Evolutionary conservation across 1,140 invertebrate species (phyloP).

Genomic region (Adoxophyes honmai): DNA sequence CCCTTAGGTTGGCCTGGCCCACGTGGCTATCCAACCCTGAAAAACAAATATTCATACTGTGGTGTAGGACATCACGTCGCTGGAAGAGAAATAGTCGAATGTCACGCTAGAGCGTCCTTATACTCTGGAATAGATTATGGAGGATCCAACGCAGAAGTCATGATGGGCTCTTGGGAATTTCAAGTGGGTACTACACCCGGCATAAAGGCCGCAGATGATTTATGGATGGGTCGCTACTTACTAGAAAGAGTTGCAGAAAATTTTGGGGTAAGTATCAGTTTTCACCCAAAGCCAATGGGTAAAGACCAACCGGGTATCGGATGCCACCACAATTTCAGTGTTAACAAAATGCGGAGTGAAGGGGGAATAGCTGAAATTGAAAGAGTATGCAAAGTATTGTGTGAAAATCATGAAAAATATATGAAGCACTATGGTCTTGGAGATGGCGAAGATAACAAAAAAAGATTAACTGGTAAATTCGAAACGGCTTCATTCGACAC

Average conservation of each 20-base stretch:
- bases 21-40: conserved; percentile 82
- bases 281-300: conserved; percentile 93
- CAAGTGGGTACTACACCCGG: conserved; percentile 90
- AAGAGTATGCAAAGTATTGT: conserved; percentile 88
- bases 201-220: conserved; percentile 91
- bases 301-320: conserved; percentile 97
- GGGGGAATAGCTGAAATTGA: conserved; percentile 85
- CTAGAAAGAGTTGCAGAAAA: conserved; percentile 94
- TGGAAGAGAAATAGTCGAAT: conserved; percentile 91
- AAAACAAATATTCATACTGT: conserved; percentile 79
- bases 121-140: conserved; percentile 94
- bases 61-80: conserved; percentile 96
- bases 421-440: conserved; percentile 93
- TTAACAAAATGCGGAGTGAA: conserved; percentile 88
- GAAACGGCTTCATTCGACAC: conserved; percentile 92
- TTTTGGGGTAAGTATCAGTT: conserved; percentile 90
- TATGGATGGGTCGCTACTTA: conserved; percentile 93
- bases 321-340: conserved; percentile 95
- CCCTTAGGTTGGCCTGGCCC: conserved; percentile 94
- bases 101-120: conserved; percentile 81
- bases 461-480: conserved; percentile 88
- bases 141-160: conserved; percentile 96
- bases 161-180: conserved; percentile 90
- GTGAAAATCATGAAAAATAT: conserved; percentile 87
- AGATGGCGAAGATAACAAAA: conserved; percentile 88